Base-by-base conservation (phyloP, 2,888 invertebrate genomes). In the Antheraea yamamai region DNA sequence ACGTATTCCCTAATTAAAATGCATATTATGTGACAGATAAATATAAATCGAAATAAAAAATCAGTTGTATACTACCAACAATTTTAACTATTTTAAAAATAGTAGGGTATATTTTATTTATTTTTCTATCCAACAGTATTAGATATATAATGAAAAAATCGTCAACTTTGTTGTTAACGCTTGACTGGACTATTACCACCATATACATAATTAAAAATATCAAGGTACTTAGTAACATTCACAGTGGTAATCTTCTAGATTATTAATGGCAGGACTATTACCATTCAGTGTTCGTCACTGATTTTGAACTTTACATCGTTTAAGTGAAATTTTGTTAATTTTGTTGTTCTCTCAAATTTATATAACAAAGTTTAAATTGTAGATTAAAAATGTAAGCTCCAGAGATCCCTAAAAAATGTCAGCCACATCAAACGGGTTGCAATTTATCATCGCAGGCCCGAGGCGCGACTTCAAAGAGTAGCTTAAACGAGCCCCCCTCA, bases 401-500 rank as follows among this genome's bases (percentile, higher is more conserved):
- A 66, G 64, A 66, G 26, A 66, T 66, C 64, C 68, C 47, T 72
- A 84, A 86, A 88, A 89, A 88, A 85, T 89, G 91, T 89, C 90
- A 89, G 85, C 80, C 85, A 87, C 89, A 91, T 89, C 89, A 88
- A 88, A 85, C 85, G 84, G 80, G 82, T 80, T 85, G 88, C 86
- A 89, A 91, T 92, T 92, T 91, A 92, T 92, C 91, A 91, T 90
- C 86, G 82, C 78, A 80, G 88, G 84, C 88, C 85, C 79, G 80
- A 81, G 87, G 89, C 87, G 81, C 77, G 83, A 85, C 87, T 85
- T 92, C 91, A 91, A 90, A 92, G 89, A 81, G 76, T 68, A 78
- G 84, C 80, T 84, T 81, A 87, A 88, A 84, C 85, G 85, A 85
- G 84, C 81, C 85, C 83, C 47, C 81, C 84, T 86, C 86, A 88